Evolutionary conservation across 2,888 invertebrate species (phyloP), one percentile per base, ranked within the genome.

Genomic region (Luperina nickerlii): DNA sequence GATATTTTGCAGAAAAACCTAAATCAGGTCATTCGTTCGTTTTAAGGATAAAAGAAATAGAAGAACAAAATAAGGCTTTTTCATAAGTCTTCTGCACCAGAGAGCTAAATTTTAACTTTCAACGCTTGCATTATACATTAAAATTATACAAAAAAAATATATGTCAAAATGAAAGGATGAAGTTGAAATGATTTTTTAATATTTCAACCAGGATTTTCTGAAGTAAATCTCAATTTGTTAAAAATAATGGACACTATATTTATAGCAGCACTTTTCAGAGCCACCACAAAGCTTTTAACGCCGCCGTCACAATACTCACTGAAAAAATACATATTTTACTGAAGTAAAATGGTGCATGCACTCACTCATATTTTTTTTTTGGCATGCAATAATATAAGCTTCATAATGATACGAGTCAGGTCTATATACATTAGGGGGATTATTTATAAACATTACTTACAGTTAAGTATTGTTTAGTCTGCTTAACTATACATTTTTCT

Each of bases 201-300:
- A 27, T 66, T 62, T 62, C 32, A 57, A 20, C 2, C 18, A 63
- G n/a, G 9, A 15, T 67, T 70, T 60, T 45, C 45, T 45, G 9
- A 54, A 62, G 71, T 54, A 13, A 73, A 84, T 69, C 32, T 65
- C 54, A 78, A 62, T 72, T 68, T 65, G 38, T 57, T 20, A 48
- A 72, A 60, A 67, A 15, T 54, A 77, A 71, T 77, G 48, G 69
- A 54, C 38, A 38, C 24, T 38, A 9, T 67, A 32, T 60, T 51
- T 57, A 18, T 57, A 15, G 8, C 57, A 69, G 82, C 60, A 60
- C 38, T 82, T 68, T 83, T 65, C 32, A 48, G 57, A 48, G 63
- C n/a, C 1, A 32, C 27, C 67, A 13, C 63, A 68, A 73, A 82
- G 84, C 84, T 83, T 83, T 70, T 84, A 83, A 65, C 32, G 0